Base-by-base conservation (phyloP, 2,888 invertebrate species). In the Trachelus troglodyta region DNA sequence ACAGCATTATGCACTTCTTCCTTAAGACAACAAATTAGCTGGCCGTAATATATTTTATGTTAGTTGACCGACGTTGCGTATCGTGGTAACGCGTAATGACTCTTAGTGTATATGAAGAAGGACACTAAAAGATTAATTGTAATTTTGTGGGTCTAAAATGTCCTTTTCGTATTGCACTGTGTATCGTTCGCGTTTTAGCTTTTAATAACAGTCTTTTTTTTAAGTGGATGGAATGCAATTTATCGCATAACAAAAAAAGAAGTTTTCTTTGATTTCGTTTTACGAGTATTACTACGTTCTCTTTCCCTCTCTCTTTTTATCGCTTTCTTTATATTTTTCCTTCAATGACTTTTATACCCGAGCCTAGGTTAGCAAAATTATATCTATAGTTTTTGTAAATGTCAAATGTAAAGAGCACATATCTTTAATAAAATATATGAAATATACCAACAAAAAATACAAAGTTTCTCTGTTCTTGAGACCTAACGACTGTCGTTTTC, bases 301-400 rank as follows among this genome's bases (percentile, higher is more conserved):
- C 56, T 23, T 23, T 23, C 23, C 0, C 9, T 23, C 56, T 56
- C 15, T 15, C 15, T 40, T 40, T 40, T 15, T 15, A 6, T 40
- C 9, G 0, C 23, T 56, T 9, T 56, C 23, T 56, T 23, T 56
- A 23, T 9, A 23, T 80, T 23, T 33, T 68, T 31, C 76, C 74
- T 75, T 69, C 35, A 34, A 34, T 73, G 69, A 75, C 79, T 77
- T 75, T 71, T 76, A 77, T 73, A 79, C 77, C 78, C 69, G n/a
- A 77, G 81, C 76, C 78, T 79, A 31, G 34, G 56, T 78, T 81
- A 76, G 75, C 75, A 77, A 81, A 76, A 75, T 79, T 56, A 33
- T 73, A 68, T 73, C 23, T 56, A 56, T 56, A 40, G 37, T 69
- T 73, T 69, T 71, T 75, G 74, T 79, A 79, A 73, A 33, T 33